phyloP scores from a whole-genome alignment of 1,140 invertebrate genomes.

The Drosophila jambulina region DNA sequence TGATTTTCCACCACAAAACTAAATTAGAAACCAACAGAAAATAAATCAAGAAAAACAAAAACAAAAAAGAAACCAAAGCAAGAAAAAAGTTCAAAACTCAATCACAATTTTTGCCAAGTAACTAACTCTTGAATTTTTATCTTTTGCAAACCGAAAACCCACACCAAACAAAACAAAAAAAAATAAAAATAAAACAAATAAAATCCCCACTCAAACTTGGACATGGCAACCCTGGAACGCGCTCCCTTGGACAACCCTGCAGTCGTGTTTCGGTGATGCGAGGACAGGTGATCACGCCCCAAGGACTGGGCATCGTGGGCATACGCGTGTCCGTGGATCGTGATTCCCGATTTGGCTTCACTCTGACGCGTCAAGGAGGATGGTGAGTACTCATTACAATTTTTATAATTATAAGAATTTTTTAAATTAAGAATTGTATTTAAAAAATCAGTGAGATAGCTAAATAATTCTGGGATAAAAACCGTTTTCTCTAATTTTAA shows the following conservation, averaged over 20 bases:
- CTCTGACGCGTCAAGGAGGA: slow-evolving; percentile 96
- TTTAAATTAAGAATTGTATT: background rate
- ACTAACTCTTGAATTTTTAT: slow-evolving; percentile 67
- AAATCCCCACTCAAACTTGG: slow-evolving; percentile 9
- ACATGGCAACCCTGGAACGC: slow-evolving; percentile 9
- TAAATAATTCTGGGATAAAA: too few relatives aligned
- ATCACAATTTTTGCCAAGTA: slow-evolving; percentile 32
- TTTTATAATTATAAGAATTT: background rate
- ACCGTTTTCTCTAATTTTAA: too few relatives aligned
- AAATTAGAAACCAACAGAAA: slow-evolving; percentile 38
- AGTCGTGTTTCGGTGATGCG: slow-evolving; percentile 99
- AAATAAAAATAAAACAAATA: slow-evolving; percentile 10
- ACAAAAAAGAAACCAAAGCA: slow-evolving; percentile 20
- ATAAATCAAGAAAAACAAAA: slow-evolving; percentile 23
- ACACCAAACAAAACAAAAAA: slow-evolving; percentile 6
- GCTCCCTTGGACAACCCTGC: slow-evolving; percentile 55
- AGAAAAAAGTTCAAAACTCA: slow-evolving; percentile 25
- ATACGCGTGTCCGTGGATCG: slow-evolving; percentile 98
- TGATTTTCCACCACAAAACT: slow-evolving; percentile 50
- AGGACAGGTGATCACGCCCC: slow-evolving; percentile 96
- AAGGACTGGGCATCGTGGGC: slow-evolving; percentile 97
- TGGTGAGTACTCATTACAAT: slow-evolving; percentile 90
- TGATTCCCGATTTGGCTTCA: slow-evolving; percentile 98
- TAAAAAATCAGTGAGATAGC: background rate
- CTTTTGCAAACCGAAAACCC: slow-evolving; percentile 47